Evolutionary conservation across 2,113 vertebrate genomes (phyloP), one percentile per base, ranked within the genome.

Genomic region (Equus przewalskii): DNA sequence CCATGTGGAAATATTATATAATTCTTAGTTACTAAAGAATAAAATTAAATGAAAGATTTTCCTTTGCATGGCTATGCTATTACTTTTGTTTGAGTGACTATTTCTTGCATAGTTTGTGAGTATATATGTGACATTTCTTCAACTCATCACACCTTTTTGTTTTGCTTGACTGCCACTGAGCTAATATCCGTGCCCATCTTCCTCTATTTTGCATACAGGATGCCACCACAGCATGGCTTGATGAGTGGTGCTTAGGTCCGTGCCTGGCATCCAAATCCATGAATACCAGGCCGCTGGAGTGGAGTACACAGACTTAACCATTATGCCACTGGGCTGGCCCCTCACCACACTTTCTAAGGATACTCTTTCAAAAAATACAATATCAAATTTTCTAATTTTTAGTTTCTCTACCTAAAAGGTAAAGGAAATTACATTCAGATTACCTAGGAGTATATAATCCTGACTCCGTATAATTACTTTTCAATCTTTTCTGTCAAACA

Each of bases 401-500:
- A 83, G 22, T 51, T 22, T 22, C 36, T 49, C 6, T 84, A 58
- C 10, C 58, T 91, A 93, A 98, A 97, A 87, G 76, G 72, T 96
- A 96, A 98, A 96, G 96, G 69, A 98, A 96, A 33, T 79, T 98
- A 94, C 95, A 98, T 98, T 98, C 83, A 97, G 96, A 98, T 98
- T 98, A 98, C 89, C 91, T 95, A 93, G 80, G 97, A 97, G 97
- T 89, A 85, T 94, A 98, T 98, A 98, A 96, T 83, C 89, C 97
- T 98, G 78, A 54, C 51, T 98, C 96, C 89, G 24, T 94, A 98
- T 97, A 98, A 98, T 98, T 97, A 96, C 64, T 97, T 98, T 96
- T 82, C 98, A 98, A 96, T 98, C 98, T 98, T 98, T 98, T 98
- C 94, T 98, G 86, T 98, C 94, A 98, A 98, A 98, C 62, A 97